phyloP scores from a whole-genome alignment of 92 coral and sea anemone genomes.

The Phymanthus crucifer region DNA sequence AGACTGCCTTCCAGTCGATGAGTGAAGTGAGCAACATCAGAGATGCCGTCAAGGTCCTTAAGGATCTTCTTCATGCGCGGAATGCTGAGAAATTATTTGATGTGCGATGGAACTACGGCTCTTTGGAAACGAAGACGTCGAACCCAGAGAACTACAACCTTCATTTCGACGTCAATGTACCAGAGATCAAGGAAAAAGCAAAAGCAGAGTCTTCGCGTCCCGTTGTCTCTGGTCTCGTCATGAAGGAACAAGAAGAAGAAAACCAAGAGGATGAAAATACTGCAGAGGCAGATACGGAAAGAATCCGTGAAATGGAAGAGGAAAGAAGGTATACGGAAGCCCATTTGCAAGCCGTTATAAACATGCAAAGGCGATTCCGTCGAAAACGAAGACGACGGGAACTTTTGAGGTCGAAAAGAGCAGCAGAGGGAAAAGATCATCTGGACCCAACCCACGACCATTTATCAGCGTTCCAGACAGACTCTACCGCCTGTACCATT shows the following conservation, averaged over 20 bases:
- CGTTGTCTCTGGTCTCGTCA: background rate
- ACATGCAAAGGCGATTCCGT: background rate
- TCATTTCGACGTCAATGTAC: slow-evolving; percentile 33
- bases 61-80: slow-evolving; percentile 48
- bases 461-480: slow-evolving; percentile 53
- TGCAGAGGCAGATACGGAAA: background rate
- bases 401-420: background rate
- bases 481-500: slow-evolving; percentile 69
- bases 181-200: slow-evolving; percentile 20
- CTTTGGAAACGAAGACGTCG: slow-evolving; percentile 11
- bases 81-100: slow-evolving; percentile 59
- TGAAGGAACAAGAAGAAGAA: slow-evolving; percentile 31
- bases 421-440: slow-evolving; percentile 29
- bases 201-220: slow-evolving; percentile 9
- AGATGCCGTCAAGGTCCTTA: slow-evolving; percentile 62
- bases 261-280: slow-evolving; percentile 9
- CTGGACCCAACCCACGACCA: slow-evolving; percentile 22
- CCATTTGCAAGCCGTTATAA: background rate
- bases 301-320: background rate
- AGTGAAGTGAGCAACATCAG: slow-evolving; percentile 30
- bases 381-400: slow-evolving; percentile 2
- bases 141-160: slow-evolving; percentile 33
- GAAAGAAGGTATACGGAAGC: background rate
- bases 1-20: slow-evolving; percentile 48
- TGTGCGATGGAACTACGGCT: slow-evolving; percentile 57